Percentiles rank a stretch among this genome's conserved stretches.
Evolutionary conservation across 2,797 vertebrate species (phyloP).

Genomic region (Sitta carolinensis): DNA sequence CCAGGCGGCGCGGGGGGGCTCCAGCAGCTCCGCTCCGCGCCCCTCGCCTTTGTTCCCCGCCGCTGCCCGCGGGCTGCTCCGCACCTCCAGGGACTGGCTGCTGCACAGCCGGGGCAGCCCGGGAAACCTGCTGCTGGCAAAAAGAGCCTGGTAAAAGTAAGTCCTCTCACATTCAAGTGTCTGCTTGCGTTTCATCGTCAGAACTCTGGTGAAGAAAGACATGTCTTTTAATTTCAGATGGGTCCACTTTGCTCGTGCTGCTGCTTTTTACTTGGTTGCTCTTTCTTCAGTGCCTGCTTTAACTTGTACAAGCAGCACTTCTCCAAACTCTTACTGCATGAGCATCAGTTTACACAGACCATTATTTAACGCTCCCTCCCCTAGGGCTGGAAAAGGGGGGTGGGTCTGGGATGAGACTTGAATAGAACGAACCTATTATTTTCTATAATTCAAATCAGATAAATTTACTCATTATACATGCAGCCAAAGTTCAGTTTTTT

Average conservation of each 20-base stretch:
- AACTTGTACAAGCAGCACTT: slow-evolving; percentile 46
- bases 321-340: slow-evolving; percentile 48
- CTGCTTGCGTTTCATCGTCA: slow-evolving; percentile 41
- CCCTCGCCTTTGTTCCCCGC: slow-evolving; percentile 48
- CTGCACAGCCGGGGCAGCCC: slow-evolving; percentile 48
- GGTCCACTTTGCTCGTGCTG: not conserved
- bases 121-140: slow-evolving; percentile 51
- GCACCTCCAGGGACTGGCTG: slow-evolving; percentile 65
- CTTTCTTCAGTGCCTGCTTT: slow-evolving; percentile 27
- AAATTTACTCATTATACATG: slow-evolving; percentile 16
- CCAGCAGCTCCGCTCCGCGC: not conserved
- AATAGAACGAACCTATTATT: slow-evolving; percentile 54
- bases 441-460: slow-evolving; percentile 58
- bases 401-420: slow-evolving; percentile 65
- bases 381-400: slow-evolving; percentile 63
- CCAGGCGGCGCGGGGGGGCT: not conserved
- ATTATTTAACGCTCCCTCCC: slow-evolving; percentile 73
- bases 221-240: slow-evolving; percentile 58
- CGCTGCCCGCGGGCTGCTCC: not conserved
- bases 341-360: slow-evolving; percentile 76
- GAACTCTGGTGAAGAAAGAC: slow-evolving; percentile 73
- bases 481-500: not conserved
- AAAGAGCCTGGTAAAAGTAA: not conserved
- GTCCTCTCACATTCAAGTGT: slow-evolving; percentile 15
- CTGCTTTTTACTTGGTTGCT: slow-evolving; percentile 18